These are phyloP conservation scores for Acleris holmiana DNA, from an alignment of 2,888 invertebrate genomes.

Conservation along the genomic window DNA sequence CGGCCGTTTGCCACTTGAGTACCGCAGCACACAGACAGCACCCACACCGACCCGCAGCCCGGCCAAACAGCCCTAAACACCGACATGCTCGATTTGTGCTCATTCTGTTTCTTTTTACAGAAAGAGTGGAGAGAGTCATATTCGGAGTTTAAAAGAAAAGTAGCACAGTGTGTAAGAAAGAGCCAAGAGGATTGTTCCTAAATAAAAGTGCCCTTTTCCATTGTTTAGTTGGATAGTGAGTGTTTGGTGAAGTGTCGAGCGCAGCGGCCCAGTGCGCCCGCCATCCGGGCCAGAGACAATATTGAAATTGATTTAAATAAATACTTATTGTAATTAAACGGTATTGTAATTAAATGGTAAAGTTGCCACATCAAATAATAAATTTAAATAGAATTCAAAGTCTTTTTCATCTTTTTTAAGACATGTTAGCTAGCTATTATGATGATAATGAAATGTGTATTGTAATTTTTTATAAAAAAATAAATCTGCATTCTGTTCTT, in stretches of 20 bases:
- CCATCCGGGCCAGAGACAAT: conserved; percentile 79
- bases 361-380: conserved; percentile 82
- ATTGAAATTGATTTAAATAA: conserved; percentile 83
- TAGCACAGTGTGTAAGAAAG: conserved; percentile 98
- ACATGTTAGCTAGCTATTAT: conserved; percentile 81
- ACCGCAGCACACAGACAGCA: conserved; percentile 46
- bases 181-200: conserved; percentile 99
- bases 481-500: conserved; percentile 77
- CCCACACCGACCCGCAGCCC: conserved; percentile 49
- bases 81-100: conserved; percentile 81
- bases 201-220: conserved; percentile 85
- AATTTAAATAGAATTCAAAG: conserved; percentile 75
- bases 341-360: conserved; percentile 82
- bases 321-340: conserved; percentile 82
- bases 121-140: conserved; percentile 99
- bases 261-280: conserved; percentile 62
- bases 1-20: conserved; percentile 68
- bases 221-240: conserved; percentile 79
- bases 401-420: conserved; percentile 84
- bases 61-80: conserved; percentile 54
- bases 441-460: conserved; percentile 80
- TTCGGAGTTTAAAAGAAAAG: conserved; percentile 98
- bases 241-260: conserved; percentile 72
- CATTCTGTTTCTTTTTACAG: conserved; percentile 87
- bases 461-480: conserved; percentile 79